Evolutionary conservation across 2,113 vertebrate genomes (phyloP), one percentile per base, ranked within the genome.

Genomic region (Eurystomus gularis): DNA sequence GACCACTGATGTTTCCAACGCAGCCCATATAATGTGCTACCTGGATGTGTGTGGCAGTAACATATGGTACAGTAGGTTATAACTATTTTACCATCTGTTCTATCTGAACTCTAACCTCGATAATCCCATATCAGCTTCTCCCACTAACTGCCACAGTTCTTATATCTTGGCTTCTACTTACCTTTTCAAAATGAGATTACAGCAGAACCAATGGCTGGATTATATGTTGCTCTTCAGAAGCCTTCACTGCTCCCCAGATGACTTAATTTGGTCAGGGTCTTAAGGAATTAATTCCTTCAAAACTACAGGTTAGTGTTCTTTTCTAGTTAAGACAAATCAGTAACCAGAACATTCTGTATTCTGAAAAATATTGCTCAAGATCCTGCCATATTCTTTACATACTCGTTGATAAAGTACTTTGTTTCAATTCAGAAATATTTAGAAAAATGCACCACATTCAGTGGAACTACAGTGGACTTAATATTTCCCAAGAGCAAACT

Each of bases 71-170:
- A 51, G 49, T 46, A 62, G 91, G 51, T 51, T 66, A 60, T 40
- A 78, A 77, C 57, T 64, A 57, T 86, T 95, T 96, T 73, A 77
- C 81, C 90, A 96, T 90, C 78, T 86, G 95, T 65, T 87, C 70
- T 10, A 7, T 3, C 70, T 29, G 72, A 89, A 55, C 82, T 77
- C 79, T 71, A 81, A 97, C 58, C 86, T 93, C 28, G 19, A 33
- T 37, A 83, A 96, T 93, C 83, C 55, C 46, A 1, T 61, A 87
- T 39, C 44, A 60, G 76, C 68, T 82, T 42, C 79, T 64, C 79
- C 84, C 2, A 1, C 31, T 64, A 88, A 89, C 72, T 55, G 64
- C 82, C 25, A 15, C 42, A 82, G 55, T 62, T 91, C 92, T 84
- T 39, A 71, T 40, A 61, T 39, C 52, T 24, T 80, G 78, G 70